Evolutionary conservation across 2,113 vertebrate genomes (phyloP).

Genomic region (Andinoacara biseriatus): DNA sequence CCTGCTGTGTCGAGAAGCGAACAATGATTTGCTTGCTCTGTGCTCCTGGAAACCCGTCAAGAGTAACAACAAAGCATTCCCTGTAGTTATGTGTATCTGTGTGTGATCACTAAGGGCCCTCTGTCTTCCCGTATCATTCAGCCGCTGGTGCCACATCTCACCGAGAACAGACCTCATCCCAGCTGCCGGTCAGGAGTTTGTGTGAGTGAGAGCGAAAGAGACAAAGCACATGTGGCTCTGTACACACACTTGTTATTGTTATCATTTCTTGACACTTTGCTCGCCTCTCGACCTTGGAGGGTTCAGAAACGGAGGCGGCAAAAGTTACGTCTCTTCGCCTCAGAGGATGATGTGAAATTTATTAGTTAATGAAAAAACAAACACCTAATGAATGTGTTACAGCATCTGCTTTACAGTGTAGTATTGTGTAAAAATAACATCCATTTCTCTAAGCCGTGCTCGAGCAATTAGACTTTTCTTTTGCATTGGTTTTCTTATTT

Average conservation of each 20-base stretch:
- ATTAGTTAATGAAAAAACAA: background rate
- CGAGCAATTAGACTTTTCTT: background rate
- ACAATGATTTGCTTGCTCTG: slow-evolving; percentile 69
- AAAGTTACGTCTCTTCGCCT: background rate
- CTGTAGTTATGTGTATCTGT: slow-evolving; percentile 49
- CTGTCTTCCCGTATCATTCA: slow-evolving; percentile 74
- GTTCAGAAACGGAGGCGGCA: background rate
- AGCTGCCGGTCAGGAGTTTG: slow-evolving; percentile 57
- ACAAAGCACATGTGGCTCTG: slow-evolving; percentile 12
- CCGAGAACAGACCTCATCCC: slow-evolving; percentile 57
- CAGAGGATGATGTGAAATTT: background rate
- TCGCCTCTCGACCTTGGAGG: background rate
- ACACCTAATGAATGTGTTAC: background rate
- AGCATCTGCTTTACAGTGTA: background rate
- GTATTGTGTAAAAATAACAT: background rate
- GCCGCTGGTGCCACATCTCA: slow-evolving; percentile 72
- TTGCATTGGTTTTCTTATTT: background rate
- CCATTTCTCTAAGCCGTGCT: background rate
- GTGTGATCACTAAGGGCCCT: slow-evolving; percentile 60
- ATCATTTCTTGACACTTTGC: background rate
- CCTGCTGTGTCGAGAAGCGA: slow-evolving; percentile 23
- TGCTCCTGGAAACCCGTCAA: slow-evolving; percentile 56
- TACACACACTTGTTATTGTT: slow-evolving; percentile 17
- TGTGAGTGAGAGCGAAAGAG: slow-evolving; percentile 8
- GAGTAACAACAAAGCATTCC: slow-evolving; percentile 65